Conservation (phyloP, 2,797 vertebrate species). For the Heteromormyrus szaboi region DNA sequence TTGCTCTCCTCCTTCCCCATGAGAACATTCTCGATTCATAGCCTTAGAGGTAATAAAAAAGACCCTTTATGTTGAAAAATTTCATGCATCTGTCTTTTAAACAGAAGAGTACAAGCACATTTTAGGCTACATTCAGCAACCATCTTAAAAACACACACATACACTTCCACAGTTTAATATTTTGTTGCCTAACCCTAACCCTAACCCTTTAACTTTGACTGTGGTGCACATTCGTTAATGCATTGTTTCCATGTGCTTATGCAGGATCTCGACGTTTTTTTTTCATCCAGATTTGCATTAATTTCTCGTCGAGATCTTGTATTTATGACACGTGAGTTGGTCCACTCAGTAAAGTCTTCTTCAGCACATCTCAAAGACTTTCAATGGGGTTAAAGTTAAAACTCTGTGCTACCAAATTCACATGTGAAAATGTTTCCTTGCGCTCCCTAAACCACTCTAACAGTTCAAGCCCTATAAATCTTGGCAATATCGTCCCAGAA, state of each 20-base stretch:
- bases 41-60: conserved; percentile 40
- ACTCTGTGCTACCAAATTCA: neutral
- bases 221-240: neutral
- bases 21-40: conserved; percentile 65
- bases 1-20: conserved; percentile 65
- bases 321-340: neutral
- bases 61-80: neutral
- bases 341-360: no score
- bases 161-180: neutral
- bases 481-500: neutral
- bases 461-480: neutral
- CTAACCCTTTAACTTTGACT: neutral
- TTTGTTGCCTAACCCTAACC: no score
- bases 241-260: neutral
- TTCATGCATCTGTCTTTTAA: neutral
- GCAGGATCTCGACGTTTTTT: neutral
- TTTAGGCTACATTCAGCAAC: neutral
- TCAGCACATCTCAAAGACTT: no score
- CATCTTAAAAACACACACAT: neutral
- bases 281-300: neutral
- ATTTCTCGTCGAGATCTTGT: neutral
- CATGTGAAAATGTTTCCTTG: neutral
- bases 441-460: neutral
- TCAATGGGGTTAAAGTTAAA: no score
- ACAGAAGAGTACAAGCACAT: neutral